Base-by-base conservation (phyloP, 2,113 vertebrate genomes). In the Oxyruncus cristatus region DNA sequence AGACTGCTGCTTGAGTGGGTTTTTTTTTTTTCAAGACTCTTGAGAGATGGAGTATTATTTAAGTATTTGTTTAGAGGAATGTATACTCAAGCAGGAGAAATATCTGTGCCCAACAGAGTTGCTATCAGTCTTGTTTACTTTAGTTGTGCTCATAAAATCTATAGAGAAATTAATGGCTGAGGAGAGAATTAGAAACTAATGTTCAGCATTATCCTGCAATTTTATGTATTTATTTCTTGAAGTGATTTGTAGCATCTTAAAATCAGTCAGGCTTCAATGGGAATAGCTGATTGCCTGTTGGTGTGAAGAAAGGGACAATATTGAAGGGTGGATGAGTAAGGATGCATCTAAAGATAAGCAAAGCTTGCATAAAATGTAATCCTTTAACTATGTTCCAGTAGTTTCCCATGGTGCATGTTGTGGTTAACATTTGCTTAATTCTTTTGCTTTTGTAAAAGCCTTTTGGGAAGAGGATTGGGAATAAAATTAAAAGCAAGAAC, bases 61-160 rank as follows among this genome's bases (percentile, higher is more conserved):
- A 96, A 88, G 84, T 94, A 66, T 89, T 94, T 96, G 82, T 95
- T 96, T 95, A 95, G 94, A 94, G 80, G 55, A 90, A 88, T 22
- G 39, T 66, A 30, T 77, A 26, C 59, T 96, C 59, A 20, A 63
- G 50, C 68, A 88, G 71, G 55, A 85, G 37, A 88, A 50, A 73
- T 76, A 83, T 22, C 27, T 15, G 14, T 94, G 92, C 50, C 75
- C 79, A 80, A 67, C 42, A 50, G 71, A 17, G 27, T 42, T 95
- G 39, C 35, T 92, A 0, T 75, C 37, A 46, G 66, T 56, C 24
- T 81, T 94, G 66, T 79, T 96, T 94, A 72, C 44, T 95, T 93
- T 68, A 66, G 39, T 85, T 72, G 52, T 72, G 24, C 27, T 88
- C 62, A 32, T 81, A 89, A 78, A 85, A 70, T 55, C 59, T 71